Conservation (phyloP, 2,888 invertebrate species). For the Acanthoscelides obtectus region DNA sequence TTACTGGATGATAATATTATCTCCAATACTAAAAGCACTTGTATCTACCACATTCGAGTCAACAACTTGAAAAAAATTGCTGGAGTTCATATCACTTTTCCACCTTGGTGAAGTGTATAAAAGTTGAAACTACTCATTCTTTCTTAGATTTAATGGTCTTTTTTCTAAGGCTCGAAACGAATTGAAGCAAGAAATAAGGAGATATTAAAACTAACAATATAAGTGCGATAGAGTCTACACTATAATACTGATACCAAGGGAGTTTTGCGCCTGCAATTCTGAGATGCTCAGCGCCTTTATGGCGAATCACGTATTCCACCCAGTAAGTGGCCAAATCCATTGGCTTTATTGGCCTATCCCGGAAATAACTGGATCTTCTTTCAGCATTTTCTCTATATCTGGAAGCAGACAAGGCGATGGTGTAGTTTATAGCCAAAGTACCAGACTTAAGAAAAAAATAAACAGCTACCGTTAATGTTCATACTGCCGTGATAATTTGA, state of each 20-base stretch:
- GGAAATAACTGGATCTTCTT: constrained; percentile 29
- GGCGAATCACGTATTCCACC: constrained; percentile 35
- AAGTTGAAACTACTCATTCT: neutral
- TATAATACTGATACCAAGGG: constrained; percentile 31
- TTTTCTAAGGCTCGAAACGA: neutral
- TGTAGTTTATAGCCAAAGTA: too few relatives aligned
- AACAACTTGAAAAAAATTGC: too few relatives aligned
- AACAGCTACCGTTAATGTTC: too few relatives aligned
- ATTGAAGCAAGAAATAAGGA: neutral
- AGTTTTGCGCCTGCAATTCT: constrained; percentile 29
- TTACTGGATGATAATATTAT: too few relatives aligned
- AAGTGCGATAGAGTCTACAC: constrained; percentile 30
- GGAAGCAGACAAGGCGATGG: constrained; percentile 9
- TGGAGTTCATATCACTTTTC: too few relatives aligned
- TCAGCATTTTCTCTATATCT: constrained; percentile 31
- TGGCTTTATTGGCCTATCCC: constrained; percentile 33
- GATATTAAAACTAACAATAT: neutral
- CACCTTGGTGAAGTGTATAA: too few relatives aligned
- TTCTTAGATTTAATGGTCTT: neutral
- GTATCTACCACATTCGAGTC: too few relatives aligned
- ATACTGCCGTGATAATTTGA: too few relatives aligned
- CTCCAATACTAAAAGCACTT: too few relatives aligned
- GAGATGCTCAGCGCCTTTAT: constrained; percentile 36
- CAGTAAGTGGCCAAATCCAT: constrained; percentile 34
- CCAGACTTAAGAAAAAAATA: too few relatives aligned